Evolutionary conservation across 2,113 vertebrate genomes (phyloP).

Genomic region (Columbina picui): DNA sequence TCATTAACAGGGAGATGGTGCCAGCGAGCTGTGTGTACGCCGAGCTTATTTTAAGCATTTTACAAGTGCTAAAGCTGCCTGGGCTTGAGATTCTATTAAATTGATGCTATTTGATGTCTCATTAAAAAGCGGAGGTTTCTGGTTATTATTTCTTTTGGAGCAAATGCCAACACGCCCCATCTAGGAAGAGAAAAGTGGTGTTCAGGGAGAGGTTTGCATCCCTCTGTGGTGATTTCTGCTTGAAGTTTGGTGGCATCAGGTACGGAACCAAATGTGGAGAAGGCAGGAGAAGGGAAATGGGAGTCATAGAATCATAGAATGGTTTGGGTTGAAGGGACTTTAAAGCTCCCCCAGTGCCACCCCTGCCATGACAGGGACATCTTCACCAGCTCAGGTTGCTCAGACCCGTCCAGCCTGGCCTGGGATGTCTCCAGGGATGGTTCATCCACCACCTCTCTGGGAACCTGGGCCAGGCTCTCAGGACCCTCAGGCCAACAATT

Average conservation of each 20-base stretch:
- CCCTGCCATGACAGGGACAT: no score
- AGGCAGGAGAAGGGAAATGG: not conserved
- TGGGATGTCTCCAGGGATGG: no score
- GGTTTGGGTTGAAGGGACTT: no score
- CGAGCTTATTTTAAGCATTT: not conserved
- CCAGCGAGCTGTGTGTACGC: not conserved
- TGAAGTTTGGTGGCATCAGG: not conserved
- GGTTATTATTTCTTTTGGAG: not conserved
- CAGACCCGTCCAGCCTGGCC: no score
- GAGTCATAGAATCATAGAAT: not conserved
- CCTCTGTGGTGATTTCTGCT: not conserved
- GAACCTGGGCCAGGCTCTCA: no score
- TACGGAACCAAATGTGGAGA: not conserved
- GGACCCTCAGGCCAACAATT: no score
- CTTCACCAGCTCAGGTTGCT: no score
- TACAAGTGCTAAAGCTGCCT: not conserved
- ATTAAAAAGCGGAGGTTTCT: not conserved
- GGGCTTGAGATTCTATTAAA: not conserved
- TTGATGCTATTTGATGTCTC: not conserved
- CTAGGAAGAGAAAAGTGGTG: no score
- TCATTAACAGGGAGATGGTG: not conserved
- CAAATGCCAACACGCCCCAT: not conserved
- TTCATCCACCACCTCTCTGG: no score
- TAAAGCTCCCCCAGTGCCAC: no score
- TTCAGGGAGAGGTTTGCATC: not conserved